Evolutionary conservation across 2,113 vertebrate species (phyloP).

Genomic region (Copsychus sechellarum): DNA sequence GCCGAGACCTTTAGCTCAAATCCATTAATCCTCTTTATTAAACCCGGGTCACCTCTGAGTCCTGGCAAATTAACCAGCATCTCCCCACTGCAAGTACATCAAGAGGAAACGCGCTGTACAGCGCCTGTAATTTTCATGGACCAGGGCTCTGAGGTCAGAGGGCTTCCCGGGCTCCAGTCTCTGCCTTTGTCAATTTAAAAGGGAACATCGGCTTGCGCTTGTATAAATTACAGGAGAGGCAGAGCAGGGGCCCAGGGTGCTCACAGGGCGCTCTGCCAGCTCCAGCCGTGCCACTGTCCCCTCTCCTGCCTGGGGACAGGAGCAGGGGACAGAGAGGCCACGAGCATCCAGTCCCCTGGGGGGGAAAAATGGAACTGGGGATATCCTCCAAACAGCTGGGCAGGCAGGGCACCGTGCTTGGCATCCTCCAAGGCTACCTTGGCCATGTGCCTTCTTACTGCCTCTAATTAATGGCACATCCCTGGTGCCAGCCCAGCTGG

Average conservation of each 20-base stretch:
- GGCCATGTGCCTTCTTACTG: constrained; percentile 27
- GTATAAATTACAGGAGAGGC: constrained; percentile 62
- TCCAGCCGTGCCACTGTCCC: background rate
- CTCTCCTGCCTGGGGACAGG: background rate
- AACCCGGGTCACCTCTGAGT: constrained; percentile 80
- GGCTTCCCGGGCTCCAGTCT: constrained; percentile 64
- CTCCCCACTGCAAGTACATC: constrained; percentile 75
- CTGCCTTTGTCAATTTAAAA: constrained; percentile 78
- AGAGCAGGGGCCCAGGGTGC: background rate
- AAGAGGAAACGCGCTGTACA: constrained; percentile 57
- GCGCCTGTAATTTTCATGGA: constrained; percentile 74
- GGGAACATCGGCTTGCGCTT: constrained; percentile 66
- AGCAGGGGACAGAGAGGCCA: background rate
- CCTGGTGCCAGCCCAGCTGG: constrained; percentile 55
- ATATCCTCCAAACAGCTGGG: background rate
- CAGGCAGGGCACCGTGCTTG: background rate
- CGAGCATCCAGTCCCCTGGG: rapidly evolving
- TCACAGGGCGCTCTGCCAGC: background rate
- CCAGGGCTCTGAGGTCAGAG: constrained; percentile 69
- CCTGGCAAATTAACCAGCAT: constrained; percentile 81
- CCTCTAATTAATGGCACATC: constrained; percentile 10
- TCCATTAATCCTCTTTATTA: constrained; percentile 87
- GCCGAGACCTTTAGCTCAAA: constrained; percentile 82
- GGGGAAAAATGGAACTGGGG: no score
- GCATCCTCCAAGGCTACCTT: constrained; percentile 5